phyloP scores from a whole-genome alignment of 1,140 invertebrate species.

The Frieseomelitta varia region DNA sequence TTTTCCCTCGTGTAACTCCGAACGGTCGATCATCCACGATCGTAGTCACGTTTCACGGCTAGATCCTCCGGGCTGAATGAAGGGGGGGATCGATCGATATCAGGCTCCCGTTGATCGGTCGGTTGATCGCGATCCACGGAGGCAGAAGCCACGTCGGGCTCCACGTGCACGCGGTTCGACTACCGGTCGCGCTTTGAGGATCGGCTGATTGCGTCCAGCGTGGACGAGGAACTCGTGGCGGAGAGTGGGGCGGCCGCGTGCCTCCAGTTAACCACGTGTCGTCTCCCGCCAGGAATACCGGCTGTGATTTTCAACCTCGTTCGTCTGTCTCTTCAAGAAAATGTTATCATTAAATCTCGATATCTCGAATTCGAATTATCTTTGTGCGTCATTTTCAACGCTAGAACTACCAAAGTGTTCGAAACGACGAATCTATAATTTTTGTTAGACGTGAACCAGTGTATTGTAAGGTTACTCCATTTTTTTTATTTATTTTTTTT shows the following conservation, averaged over 20 bases:
- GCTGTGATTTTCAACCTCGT: background rate
- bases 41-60: slow-evolving; percentile 17
- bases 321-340: background rate
- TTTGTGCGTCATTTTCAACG: too few species aligned
- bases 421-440: too few species aligned
- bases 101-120: slow-evolving; percentile 13
- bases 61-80: slow-evolving; percentile 5
- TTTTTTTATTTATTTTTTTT: too few species aligned
- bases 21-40: slow-evolving; percentile 22
- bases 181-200: slow-evolving; percentile 70
- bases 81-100: background rate
- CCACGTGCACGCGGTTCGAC: slow-evolving; percentile 68
- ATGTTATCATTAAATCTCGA: background rate
- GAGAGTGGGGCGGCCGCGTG: slow-evolving; percentile 64
- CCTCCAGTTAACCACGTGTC: slow-evolving; percentile 64
- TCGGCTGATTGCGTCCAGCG: slow-evolving; percentile 67
- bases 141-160: slow-evolving; percentile 32
- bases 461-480: too few species aligned
- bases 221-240: slow-evolving; percentile 60
- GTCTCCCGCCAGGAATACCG: slow-evolving; percentile 66
- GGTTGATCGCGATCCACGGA: slow-evolving; percentile 38
- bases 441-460: too few species aligned
- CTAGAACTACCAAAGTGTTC: too few species aligned
- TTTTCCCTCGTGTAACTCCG: background rate
- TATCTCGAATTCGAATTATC: background rate